Evolutionary conservation across 1,140 invertebrate species (phyloP).

Genomic region (Nebria ingens): DNA sequence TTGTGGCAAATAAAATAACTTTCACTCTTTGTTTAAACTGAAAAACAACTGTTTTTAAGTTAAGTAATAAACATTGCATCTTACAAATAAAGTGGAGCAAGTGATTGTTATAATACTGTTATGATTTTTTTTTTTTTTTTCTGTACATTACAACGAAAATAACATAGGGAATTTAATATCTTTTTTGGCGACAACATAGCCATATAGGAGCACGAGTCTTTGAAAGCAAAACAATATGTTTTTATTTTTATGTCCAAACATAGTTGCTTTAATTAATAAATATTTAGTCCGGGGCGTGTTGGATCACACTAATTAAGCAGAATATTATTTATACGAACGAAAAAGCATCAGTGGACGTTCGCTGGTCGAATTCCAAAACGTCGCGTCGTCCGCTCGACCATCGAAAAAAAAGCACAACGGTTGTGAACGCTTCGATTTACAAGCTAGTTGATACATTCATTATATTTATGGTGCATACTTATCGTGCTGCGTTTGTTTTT

Average conservation of each 20-base stretch:
- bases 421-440: neutral
- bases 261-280: slow-evolving; percentile 8
- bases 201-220: too few species aligned
- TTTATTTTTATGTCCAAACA: neutral
- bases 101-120: too few species aligned
- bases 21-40: too few species aligned
- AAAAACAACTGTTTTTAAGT: too few species aligned
- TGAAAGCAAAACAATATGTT: neutral
- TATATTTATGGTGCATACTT: slow-evolving; percentile 7
- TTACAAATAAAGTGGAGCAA: too few species aligned
- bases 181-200: neutral
- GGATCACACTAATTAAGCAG: neutral
- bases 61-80: too few species aligned
- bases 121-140: too few species aligned
- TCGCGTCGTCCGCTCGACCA: neutral
- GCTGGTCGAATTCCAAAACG: neutral
- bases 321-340: neutral
- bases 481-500: neutral
- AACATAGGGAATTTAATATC: neutral
- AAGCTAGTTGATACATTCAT: slow-evolving; percentile 5
- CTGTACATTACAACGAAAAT: too few species aligned
- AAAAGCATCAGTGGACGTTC: too few species aligned
- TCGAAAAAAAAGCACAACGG: too few species aligned
- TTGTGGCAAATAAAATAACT: too few species aligned
- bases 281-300: neutral